Base-by-base conservation (phyloP, 1,140 invertebrate species). In the Amphibalanus amphitrite region DNA sequence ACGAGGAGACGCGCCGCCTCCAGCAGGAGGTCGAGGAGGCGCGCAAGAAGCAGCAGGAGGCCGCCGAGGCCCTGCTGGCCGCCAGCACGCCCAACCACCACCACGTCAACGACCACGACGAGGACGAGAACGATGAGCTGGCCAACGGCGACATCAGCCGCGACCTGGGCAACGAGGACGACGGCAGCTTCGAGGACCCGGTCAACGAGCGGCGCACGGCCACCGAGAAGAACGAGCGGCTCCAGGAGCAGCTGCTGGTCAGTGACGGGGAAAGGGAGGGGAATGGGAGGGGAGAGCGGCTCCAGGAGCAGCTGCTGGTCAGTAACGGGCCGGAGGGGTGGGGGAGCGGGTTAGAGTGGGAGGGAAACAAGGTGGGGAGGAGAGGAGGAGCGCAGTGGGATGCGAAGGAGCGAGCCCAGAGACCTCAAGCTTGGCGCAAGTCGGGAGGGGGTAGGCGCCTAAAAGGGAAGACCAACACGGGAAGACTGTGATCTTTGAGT, bases 181-280 rank as follows among this genome's bases (percentile, higher is more conserved):
- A 92, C 72, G 78, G 80, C 78, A 90, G 26, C 65, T 67, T 90
- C 79, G 88, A 89, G 76, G 94, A 90, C 85, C 94, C 93, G 65
- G 90, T 98, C 74, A 91, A 94, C 79, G 92, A 95, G 74, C 85
- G 94, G 78, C 87, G 89, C 78, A 97, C 94, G 73, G 85, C 94
- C 72, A 90, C 92, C 71, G 93, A 96, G 80, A 88, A 93, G 78
- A 95, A 93, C 80, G 91, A 95, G 82, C 87, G 92, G 77, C 85
- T 97, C 69, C 92, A 97, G 78, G 89, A 91, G 84, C 94, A 97
- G 82, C 85, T 97, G 47, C 92, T 92, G 86, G 93, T 95, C 83
- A 78, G 76, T 59, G 33, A 15, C 23, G 6, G 6, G 17, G 47
- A 23, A 23, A 20, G 47, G 17, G 47, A 1, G 6, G 47, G 6